phyloP scores from a whole-genome alignment of 2,888 invertebrate genomes.

The Idaea aversata region DNA sequence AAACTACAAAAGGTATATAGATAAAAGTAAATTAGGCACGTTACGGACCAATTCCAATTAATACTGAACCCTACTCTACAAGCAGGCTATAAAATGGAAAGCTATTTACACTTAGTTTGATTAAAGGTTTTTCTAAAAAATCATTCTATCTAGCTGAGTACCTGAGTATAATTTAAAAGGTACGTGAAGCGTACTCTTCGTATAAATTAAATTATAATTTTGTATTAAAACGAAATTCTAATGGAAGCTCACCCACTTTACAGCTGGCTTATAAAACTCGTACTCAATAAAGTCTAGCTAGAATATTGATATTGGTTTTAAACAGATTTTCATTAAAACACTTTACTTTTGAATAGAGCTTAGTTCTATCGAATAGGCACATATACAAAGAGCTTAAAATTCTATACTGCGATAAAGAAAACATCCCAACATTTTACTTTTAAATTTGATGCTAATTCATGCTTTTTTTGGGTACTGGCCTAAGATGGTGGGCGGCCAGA shows the following conservation, averaged over 20 bases:
- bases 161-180: background rate
- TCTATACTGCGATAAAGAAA: background rate
- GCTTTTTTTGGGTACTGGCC: too few relatives aligned
- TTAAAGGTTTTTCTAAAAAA: background rate
- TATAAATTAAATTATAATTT: conserved; percentile 11
- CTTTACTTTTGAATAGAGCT: conserved; percentile 8
- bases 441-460: too few relatives aligned
- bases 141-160: background rate
- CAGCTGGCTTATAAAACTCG: conserved; percentile 14
- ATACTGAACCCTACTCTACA: too few relatives aligned
- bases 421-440: background rate
- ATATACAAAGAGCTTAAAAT: background rate
- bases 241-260: conserved; percentile 12
- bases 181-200: background rate
- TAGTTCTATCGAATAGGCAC: background rate
- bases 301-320: conserved; percentile 18
- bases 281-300: conserved; percentile 11
- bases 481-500: too few relatives aligned
- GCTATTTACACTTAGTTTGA: background rate
- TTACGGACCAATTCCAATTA: background rate
- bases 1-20: too few relatives aligned
- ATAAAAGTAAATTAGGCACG: background rate
- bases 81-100: background rate
- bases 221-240: conserved; percentile 13
- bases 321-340: conserved; percentile 13